These are phyloP conservation scores for Germaria angustata DNA, from an alignment of 2,888 invertebrate species.

Conservation along the genomic window DNA sequence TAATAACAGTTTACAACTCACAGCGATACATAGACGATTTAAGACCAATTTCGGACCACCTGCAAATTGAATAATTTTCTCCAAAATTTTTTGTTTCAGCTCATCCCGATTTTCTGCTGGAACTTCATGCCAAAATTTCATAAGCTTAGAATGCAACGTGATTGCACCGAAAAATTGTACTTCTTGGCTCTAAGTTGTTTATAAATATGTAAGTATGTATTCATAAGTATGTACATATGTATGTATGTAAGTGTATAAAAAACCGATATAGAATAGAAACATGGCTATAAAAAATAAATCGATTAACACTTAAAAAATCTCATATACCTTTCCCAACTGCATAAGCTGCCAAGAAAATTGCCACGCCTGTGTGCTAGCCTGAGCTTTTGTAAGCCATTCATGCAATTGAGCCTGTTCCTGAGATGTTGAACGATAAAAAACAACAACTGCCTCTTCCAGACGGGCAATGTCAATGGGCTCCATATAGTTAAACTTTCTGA, in stretches of 20 bases:
- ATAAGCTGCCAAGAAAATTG: conserved; percentile 94
- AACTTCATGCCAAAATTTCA: conserved; percentile 93
- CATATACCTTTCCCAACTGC: conserved; percentile 86
- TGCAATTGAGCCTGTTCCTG: conserved; percentile 89
- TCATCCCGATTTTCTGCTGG: conserved; percentile 89
- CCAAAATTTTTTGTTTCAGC: conserved; percentile 88
- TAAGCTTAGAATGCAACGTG: conserved; percentile 92
- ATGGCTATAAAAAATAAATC: too few species aligned
- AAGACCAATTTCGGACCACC: conserved; percentile 92
- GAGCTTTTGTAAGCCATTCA: conserved; percentile 91
- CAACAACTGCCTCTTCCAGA: conserved; percentile 79
- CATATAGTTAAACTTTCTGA: conserved; percentile 67
- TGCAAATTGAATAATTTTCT: conserved; percentile 87
- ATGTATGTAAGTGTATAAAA: too few species aligned
- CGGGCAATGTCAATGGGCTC: conserved; percentile 77
- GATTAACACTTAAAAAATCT: neutral
- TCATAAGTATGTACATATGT: neutral
- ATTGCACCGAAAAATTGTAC: conserved; percentile 97
- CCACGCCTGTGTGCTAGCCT: conserved; percentile 94
- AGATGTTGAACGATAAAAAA: conserved; percentile 80
- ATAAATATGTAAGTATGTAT: neutral
- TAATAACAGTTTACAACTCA: conserved; percentile 77
- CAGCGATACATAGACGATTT: conserved; percentile 92
- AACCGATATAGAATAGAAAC: too few species aligned
- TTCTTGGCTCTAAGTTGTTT: conserved; percentile 85